These are phyloP conservation scores for Zalophus californianus DNA, from an alignment of 2,797 vertebrate genomes.

Conservation along the genomic window DNA sequence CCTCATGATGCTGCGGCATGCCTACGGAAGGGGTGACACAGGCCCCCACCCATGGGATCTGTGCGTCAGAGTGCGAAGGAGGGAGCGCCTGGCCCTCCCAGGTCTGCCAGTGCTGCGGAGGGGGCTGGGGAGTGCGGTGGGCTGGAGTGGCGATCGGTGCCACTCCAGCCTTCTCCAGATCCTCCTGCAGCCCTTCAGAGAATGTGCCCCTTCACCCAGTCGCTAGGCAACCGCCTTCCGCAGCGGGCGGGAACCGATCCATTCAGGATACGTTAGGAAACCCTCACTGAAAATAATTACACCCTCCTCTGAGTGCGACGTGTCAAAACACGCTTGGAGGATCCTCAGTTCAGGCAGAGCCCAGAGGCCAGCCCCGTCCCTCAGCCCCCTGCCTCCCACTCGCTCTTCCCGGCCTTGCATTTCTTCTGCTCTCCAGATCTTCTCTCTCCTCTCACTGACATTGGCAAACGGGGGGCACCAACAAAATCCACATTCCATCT, in stretches of 20 bases:
- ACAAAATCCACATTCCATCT: neutral
- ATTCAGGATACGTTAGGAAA: slow-evolving; percentile 75
- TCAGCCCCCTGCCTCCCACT: neutral
- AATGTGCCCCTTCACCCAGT: slow-evolving; percentile 68
- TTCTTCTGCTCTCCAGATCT: neutral
- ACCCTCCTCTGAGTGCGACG: neutral
- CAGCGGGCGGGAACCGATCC: slow-evolving; percentile 22
- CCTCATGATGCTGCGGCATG: too few species aligned
- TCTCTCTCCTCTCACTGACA: neutral
- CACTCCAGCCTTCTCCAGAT: slow-evolving; percentile 27
- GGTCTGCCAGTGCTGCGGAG: neutral
- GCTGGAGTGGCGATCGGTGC: neutral
- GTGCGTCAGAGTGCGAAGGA: neutral
- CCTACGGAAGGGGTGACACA: neutral
- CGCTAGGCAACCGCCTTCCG: slow-evolving; percentile 74
- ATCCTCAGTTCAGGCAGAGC: neutral
- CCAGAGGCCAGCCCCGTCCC: neutral
- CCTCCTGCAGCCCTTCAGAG: slow-evolving; percentile 33
- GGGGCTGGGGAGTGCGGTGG: neutral
- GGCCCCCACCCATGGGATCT: neutral
- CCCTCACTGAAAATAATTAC: slow-evolving; percentile 69
- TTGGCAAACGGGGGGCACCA: neutral
- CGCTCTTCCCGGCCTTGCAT: neutral
- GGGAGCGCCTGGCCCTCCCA: neutral
- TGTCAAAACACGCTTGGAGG: slow-evolving; percentile 51